Conservation (phyloP, 2,113 vertebrate genomes). For the Salvator merianae region DNA sequence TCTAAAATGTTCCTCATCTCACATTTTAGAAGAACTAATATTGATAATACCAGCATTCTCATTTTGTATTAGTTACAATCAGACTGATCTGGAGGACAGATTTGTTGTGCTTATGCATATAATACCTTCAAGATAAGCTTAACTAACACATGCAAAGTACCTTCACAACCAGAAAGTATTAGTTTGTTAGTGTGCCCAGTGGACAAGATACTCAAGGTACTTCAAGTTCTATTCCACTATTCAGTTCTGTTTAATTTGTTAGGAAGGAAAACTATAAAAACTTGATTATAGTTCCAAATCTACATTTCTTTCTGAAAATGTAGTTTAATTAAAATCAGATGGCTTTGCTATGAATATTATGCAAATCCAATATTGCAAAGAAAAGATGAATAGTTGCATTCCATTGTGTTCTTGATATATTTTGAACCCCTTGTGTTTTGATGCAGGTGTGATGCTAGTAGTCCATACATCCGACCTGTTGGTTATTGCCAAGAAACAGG, state of each 20-base stretch:
- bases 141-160: no score
- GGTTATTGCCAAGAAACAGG: conserved; percentile 86
- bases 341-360: conserved; percentile 49
- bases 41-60: no score
- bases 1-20: no score
- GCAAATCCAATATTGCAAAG: conserved; percentile 22
- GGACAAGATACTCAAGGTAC: no score
- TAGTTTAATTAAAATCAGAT: background rate
- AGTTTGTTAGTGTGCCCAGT: background rate
- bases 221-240: background rate
- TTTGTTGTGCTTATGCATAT: no score
- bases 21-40: no score
- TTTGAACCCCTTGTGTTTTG: conserved; percentile 49
- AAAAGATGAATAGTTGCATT: conserved; percentile 40
- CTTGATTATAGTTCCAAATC: background rate
- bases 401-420: conserved; percentile 31
- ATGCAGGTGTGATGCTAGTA: conserved; percentile 90
- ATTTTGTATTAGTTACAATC: no score
- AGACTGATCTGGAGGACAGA: no score
- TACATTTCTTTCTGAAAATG: conserved; percentile 19
- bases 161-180: no score
- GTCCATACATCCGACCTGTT: conserved; percentile 89
- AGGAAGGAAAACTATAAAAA: background rate
- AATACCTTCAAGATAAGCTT: no score
- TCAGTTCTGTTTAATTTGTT: background rate